phyloP scores from a whole-genome alignment of 2,113 vertebrate species.

The Collichthys lucidus region DNA sequence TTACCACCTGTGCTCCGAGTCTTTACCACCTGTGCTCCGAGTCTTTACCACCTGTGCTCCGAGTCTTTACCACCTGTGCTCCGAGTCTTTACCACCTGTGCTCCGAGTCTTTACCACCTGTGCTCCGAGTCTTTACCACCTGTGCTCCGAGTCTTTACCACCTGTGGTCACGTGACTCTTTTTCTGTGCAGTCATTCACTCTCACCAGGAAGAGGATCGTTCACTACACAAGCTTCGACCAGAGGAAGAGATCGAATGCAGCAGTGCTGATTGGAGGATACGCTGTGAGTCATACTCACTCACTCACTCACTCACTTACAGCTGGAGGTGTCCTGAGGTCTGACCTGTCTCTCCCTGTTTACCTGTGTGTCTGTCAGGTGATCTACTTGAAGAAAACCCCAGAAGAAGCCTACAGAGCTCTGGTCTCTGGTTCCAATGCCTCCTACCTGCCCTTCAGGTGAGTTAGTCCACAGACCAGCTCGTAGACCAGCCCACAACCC shows the following conservation, averaged over 20 bases:
- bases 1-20: too few species aligned
- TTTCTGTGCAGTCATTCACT: constrained; percentile 91
- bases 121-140: too few species aligned
- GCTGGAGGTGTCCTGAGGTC: too few species aligned
- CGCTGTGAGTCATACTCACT: constrained; percentile 89
- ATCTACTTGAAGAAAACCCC: constrained; percentile 97
- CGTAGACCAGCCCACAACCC: too few species aligned
- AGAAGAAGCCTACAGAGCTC: constrained; percentile 92
- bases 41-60: too few species aligned
- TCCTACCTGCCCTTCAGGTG: constrained; percentile 98
- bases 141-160: too few species aligned
- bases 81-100: too few species aligned
- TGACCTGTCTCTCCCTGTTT: background rate
- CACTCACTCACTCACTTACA: too few species aligned
- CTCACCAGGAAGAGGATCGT: constrained; percentile 96
- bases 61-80: too few species aligned
- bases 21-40: too few species aligned
- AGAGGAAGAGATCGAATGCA: constrained; percentile 94
- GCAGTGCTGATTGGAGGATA: constrained; percentile 96
- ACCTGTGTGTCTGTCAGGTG: constrained; percentile 82
- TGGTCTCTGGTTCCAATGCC: constrained; percentile 91
- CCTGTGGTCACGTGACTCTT: background rate
- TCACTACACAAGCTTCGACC: constrained; percentile 96
- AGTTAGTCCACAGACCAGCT: too few species aligned
- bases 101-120: too few species aligned